Conservation (phyloP, 1,140 invertebrate genomes). For the fruit fly (Drosophila melanogaster) region Release_6_plus_ISO1_MT NT_033777.3:26921501-26922000, state of each 20-base stretch:
- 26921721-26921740: not conserved
- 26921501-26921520: not conserved
- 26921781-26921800: not conserved
- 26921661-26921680: no score
- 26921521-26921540: not conserved
- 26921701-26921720: no score
- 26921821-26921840: conserved; percentile 50
- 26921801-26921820: not conserved
- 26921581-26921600: no score
- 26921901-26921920: conserved; percentile 45
- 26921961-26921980: conserved; percentile 63
- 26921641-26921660: no score
- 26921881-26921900: conserved; percentile 38
- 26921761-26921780: not conserved
- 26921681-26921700: no score
- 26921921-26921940: no score
- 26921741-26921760: no score
- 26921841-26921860: conserved; percentile 46
- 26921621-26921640: no score
- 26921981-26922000: conserved; percentile 28
- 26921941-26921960: not conserved
- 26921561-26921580: no score
- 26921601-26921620: no score
- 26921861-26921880: conserved; percentile 51
- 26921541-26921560: not conserved